These are phyloP conservation scores for Alosa sapidissima DNA, from an alignment of 2,797 vertebrate species.

Conservation along the genomic window DNA sequence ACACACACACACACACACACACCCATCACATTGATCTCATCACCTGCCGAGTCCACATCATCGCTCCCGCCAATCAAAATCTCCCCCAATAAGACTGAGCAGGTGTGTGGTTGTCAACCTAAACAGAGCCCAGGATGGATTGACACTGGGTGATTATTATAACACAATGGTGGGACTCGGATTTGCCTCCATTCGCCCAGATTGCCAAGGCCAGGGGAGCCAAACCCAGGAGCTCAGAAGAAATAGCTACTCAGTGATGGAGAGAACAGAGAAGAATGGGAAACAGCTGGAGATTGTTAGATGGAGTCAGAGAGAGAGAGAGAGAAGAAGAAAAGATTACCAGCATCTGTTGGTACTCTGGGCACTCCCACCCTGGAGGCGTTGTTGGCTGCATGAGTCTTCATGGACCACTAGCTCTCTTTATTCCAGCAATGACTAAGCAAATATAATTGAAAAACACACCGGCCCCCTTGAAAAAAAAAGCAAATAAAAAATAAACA, in stretches of 20 bases:
- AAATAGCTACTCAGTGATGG: not conserved
- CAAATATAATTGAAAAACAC: not conserved
- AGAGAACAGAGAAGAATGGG: not conserved
- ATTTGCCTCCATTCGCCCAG: not conserved
- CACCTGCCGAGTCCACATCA: conserved; percentile 19
- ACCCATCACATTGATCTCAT: not conserved
- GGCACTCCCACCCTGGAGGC: not conserved
- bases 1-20: not conserved
- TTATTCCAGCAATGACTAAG: not conserved
- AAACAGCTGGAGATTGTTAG: conserved; percentile 9
- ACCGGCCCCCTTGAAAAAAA: not conserved
- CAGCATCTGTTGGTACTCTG: not conserved
- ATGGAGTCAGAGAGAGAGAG: not conserved
- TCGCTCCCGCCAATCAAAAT: conserved; percentile 16
- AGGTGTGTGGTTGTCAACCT: conserved; percentile 20
- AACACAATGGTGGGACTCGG: not conserved
- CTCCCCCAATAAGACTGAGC: conserved; percentile 10
- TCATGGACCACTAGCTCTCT: not conserved
- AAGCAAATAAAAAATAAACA: not conserved
- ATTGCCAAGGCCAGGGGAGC: conserved; percentile 7
- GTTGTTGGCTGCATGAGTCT: not conserved
- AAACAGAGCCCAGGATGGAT: conserved; percentile 2
- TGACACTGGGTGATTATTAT: conserved; percentile 15
- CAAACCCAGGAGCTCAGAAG: not conserved
- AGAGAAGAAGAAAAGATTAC: not conserved